Percentiles rank a stretch among this genome's conserved stretches.
Evolutionary conservation across 2,113 vertebrate genomes (phyloP).

Genomic region (Porphyrio hochstetteri): DNA sequence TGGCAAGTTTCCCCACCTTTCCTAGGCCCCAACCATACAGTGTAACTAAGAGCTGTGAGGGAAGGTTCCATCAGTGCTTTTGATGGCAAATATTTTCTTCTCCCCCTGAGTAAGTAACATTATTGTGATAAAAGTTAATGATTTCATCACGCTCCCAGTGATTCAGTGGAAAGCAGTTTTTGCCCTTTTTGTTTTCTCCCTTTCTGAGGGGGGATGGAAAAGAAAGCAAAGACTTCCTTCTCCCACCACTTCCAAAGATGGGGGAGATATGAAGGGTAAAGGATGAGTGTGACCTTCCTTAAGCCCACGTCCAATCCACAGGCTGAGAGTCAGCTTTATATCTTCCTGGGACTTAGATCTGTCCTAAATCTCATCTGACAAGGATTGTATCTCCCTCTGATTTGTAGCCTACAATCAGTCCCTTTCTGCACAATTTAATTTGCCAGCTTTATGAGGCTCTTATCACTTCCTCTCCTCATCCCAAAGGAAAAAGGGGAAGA

Average conservation of each 20-base stretch:
- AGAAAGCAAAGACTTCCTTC: not conserved
- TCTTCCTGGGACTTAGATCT: not conserved
- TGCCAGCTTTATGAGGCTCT: not conserved
- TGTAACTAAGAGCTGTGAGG: not conserved
- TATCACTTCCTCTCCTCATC: slow-evolving; percentile 27
- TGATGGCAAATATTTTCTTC: not conserved
- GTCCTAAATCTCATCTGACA: not conserved
- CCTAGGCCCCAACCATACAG: accelerated
- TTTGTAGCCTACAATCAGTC: not conserved
- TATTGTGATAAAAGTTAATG: not conserved
- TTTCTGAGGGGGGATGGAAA: not conserved
- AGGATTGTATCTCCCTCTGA: not conserved
- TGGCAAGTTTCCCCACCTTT: not conserved
- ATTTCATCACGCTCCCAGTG: not conserved
- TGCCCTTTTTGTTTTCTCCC: not conserved
- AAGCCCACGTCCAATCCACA: not conserved
- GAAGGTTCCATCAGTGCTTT: not conserved
- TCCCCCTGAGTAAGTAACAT: not conserved
- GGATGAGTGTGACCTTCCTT: not conserved
- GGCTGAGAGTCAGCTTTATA: not conserved
- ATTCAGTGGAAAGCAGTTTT: not conserved
- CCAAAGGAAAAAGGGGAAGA: not conserved
- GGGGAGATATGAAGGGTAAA: not conserved
- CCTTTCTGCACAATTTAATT: slow-evolving; percentile 12
- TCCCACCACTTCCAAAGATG: not conserved